These are phyloP conservation scores for Pteropus rufus DNA, from an alignment of 2,797 vertebrate species.

Conservation along the genomic window DNA sequence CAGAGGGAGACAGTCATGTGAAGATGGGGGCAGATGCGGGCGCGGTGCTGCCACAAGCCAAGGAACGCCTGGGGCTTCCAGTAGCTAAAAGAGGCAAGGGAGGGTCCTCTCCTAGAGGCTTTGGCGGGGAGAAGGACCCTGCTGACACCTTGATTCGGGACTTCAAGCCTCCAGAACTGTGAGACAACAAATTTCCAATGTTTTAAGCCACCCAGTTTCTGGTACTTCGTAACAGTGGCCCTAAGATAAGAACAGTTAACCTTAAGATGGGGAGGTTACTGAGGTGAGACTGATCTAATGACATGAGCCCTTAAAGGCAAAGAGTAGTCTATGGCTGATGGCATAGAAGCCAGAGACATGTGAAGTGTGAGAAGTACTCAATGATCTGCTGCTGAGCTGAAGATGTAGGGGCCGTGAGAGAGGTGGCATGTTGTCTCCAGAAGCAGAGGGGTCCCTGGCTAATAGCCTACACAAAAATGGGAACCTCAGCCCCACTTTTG, in stretches of 20 bases:
- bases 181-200: background rate
- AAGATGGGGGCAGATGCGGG: background rate
- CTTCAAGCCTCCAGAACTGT: background rate
- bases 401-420: background rate
- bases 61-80: background rate
- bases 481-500: background rate
- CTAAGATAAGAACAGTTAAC: background rate
- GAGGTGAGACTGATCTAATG: background rate
- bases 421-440: background rate
- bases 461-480: background rate
- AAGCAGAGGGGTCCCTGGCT: background rate
- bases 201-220: background rate
- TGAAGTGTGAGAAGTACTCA: rapidly evolving
- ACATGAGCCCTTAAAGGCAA: background rate
- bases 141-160: background rate
- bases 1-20: rapidly evolving
- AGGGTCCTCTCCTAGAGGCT: background rate
- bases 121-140: background rate
- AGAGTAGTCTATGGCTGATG: background rate
- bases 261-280: background rate
- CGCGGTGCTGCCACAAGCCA: background rate
- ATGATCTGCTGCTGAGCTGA: background rate
- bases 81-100: background rate
- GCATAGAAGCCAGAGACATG: background rate
- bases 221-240: background rate